These are phyloP conservation scores for Diadumene lineata DNA, from an alignment of 92 coral and sea anemone genomes.

Conservation along the genomic window DNA sequence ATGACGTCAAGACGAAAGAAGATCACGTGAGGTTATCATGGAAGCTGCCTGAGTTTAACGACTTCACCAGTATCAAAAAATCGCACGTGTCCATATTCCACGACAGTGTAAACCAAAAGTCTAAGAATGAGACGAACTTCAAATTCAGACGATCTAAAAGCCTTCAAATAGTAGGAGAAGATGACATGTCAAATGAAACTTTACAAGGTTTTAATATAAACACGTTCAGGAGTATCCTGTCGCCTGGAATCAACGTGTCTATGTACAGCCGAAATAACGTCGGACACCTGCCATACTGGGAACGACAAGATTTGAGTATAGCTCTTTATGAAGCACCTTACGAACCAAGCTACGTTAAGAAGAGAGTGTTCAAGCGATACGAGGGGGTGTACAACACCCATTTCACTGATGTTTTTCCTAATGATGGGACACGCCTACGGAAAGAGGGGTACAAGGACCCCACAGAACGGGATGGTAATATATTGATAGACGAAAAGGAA, in stretches of 20 bases:
- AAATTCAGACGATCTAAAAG: background rate
- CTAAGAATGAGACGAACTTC: background rate
- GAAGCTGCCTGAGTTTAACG: constrained; percentile 55
- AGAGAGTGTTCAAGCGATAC: constrained; percentile 40
- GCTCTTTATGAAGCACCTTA: constrained; percentile 36
- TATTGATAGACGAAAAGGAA: constrained; percentile 40
- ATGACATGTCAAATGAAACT: constrained; percentile 10
- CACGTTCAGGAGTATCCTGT: background rate
- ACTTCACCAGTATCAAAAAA: constrained; percentile 26
- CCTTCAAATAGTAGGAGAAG: background rate
- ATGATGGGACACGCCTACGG: constrained; percentile 51
- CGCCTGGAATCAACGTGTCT: background rate
- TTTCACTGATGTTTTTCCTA: constrained; percentile 68
- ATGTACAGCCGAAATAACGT: background rate
- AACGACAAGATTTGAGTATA: background rate
- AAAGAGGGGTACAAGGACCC: constrained; percentile 55
- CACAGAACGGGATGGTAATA: constrained; percentile 69
- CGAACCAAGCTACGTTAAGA: constrained; percentile 39
- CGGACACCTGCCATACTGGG: background rate
- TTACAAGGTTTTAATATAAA: constrained; percentile 2
- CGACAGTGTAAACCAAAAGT: constrained; percentile 16
- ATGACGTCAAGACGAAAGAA: constrained; percentile 45
- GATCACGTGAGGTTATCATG: constrained; percentile 71
- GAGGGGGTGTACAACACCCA: constrained; percentile 76
- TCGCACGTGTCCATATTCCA: constrained; percentile 50